Conservation (phyloP, 2,797 vertebrate genomes). For the Chromis chromis region DNA sequence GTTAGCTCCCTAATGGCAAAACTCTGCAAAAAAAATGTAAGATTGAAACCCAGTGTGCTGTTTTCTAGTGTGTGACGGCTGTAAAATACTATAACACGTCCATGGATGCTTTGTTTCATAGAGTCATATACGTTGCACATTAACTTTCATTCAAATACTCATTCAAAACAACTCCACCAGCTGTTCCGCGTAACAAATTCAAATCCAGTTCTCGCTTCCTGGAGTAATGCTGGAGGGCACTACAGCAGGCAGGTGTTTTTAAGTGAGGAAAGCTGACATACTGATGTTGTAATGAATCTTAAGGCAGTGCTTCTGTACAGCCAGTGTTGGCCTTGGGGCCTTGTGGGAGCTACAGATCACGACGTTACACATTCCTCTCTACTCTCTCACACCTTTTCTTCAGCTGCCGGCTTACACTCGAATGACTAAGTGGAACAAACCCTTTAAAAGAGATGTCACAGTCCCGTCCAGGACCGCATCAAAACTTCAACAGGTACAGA, state of each 20-base stretch:
- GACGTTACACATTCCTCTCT: slow-evolving; percentile 63
- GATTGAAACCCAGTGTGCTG: neutral
- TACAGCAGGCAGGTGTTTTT: slow-evolving; percentile 38
- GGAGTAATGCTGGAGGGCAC: slow-evolving; percentile 2
- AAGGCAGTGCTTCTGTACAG: slow-evolving; percentile 34
- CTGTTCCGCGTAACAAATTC: slow-evolving; percentile 33
- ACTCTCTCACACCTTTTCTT: slow-evolving; percentile 61
- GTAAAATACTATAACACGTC: slow-evolving; percentile 5
- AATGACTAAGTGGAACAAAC: slow-evolving; percentile 18
- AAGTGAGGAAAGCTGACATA: slow-evolving; percentile 21
- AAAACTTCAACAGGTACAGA: slow-evolving; percentile 33
- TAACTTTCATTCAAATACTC: slow-evolving; percentile 42
- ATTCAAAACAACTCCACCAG: slow-evolving; percentile 38
- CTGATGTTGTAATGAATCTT: slow-evolving; percentile 31
- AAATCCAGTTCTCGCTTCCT: slow-evolving; percentile 33
- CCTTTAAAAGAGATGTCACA: slow-evolving; percentile 22
- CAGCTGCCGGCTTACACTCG: slow-evolving; percentile 2
- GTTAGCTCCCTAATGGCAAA: too few species aligned
- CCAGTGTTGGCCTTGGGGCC: slow-evolving; percentile 48
- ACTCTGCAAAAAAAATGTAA: too few species aligned
- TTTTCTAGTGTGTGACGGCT: neutral
- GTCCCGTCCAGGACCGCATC: slow-evolving; percentile 12
- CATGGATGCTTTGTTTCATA: neutral
- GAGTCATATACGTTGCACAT: slow-evolving; percentile 2
- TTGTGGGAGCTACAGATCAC: slow-evolving; percentile 46